Evolutionary conservation across 2,888 invertebrate species (phyloP).

Genomic region (Drosophila pullipes): DNA sequence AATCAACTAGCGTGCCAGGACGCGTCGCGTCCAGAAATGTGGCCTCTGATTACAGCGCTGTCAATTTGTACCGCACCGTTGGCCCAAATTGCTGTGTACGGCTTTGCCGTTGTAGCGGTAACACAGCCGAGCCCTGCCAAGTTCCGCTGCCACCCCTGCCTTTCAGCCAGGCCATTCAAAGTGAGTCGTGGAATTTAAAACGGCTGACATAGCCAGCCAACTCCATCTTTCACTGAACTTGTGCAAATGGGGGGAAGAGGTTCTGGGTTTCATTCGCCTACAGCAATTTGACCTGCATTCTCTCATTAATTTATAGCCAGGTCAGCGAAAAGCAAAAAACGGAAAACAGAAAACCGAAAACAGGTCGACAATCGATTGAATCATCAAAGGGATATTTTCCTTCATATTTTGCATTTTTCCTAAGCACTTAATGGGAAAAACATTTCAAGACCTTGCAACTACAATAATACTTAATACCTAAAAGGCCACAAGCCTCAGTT

Average conservation of each 20-base stretch:
- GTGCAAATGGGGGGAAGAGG: neutral
- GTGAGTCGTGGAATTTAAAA: conserved; percentile 38
- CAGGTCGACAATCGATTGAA: conserved; percentile 13
- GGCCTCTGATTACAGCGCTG: conserved; percentile 43
- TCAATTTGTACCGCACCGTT: conserved; percentile 21
- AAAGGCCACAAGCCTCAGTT: neutral
- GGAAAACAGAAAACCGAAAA: neutral
- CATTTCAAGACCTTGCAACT: neutral
- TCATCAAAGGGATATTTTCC: neutral
- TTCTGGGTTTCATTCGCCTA: conserved; percentile 12
- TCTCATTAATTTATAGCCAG: conserved; percentile 39
- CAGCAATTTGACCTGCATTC: conserved; percentile 40
- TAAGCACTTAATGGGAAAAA: neutral
- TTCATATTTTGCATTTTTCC: neutral
- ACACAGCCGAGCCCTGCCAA: conserved; percentile 5
- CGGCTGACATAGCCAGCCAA: conserved; percentile 35
- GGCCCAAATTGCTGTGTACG: conserved; percentile 38
- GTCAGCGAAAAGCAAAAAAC: neutral
- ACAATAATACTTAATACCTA: conserved; percentile 10
- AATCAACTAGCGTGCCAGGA: conserved; percentile 54
- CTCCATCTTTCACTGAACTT: conserved; percentile 17
- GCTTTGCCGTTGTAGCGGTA: conserved; percentile 7
- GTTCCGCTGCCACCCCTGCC: neutral
- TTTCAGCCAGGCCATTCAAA: conserved; percentile 1
- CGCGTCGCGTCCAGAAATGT: conserved; percentile 26